Conservation (phyloP, 1,140 invertebrate species). For the Drosophila rufa region DNA sequence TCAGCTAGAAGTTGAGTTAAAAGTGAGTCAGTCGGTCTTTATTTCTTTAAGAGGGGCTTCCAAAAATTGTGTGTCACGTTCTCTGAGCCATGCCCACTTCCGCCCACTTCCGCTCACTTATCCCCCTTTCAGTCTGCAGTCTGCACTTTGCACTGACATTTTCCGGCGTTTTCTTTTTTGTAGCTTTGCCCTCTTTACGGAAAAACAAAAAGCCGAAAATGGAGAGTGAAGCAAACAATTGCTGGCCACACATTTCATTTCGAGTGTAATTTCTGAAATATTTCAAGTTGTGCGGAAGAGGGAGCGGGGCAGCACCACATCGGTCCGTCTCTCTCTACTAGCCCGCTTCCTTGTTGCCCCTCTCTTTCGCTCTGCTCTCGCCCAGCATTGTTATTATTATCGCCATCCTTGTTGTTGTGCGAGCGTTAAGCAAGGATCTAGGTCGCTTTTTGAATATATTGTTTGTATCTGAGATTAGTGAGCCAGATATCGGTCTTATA, state of each 20-base stretch:
- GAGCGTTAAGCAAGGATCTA: conserved; percentile 72
- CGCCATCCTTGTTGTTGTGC: conserved; percentile 56
- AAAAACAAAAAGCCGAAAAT: conserved; percentile 22
- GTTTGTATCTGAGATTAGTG: conserved; percentile 81
- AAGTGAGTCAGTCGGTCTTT: background rate
- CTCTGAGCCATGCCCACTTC: background rate
- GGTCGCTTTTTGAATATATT: conserved; percentile 83
- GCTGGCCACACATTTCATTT: conserved; percentile 68
- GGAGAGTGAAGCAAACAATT: conserved; percentile 27
- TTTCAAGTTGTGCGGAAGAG: conserved; percentile 11
- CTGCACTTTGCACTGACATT: conserved; percentile 38
- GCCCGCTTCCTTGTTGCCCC: conserved; percentile 15
- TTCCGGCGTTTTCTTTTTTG: background rate
- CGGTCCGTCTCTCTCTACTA: conserved; percentile 17
- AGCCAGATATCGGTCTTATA: conserved; percentile 75
- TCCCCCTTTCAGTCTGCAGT: background rate
- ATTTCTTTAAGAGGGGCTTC: background rate
- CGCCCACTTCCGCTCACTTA: background rate
- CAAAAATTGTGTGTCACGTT: conserved; percentile 14
- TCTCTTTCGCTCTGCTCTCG: conserved; percentile 4
- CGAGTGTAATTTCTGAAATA: conserved; percentile 69
- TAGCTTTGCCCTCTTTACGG: conserved; percentile 5
- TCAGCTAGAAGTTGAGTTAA: background rate
- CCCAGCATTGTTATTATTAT: conserved; percentile 74
- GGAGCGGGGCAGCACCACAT: background rate